Percentiles rank a stretch among this genome's conserved stretches.
Evolutionary conservation across 2,113 vertebrate genomes (phyloP).

Genomic region (Ceyx cyanopectus): DNA sequence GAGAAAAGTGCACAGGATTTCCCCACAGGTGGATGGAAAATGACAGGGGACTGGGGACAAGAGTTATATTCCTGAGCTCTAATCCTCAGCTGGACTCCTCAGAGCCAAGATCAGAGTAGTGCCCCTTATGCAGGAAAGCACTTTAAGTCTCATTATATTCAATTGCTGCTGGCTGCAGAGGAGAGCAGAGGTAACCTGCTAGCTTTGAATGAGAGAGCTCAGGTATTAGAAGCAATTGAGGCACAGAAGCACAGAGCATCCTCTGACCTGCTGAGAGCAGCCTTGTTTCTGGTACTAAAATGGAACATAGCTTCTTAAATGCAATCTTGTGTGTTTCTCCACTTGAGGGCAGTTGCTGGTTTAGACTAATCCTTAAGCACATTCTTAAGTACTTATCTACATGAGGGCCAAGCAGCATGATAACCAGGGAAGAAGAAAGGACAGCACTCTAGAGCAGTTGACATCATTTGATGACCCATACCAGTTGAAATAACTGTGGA

Average conservation of each 20-base stretch:
- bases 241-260: background rate
- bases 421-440: background rate
- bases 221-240: background rate
- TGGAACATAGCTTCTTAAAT: background rate
- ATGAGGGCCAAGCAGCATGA: background rate
- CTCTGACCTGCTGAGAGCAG: background rate
- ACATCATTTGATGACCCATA: background rate
- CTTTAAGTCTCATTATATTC: background rate
- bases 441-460: background rate
- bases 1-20: background rate
- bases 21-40: background rate
- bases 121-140: background rate
- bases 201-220: background rate
- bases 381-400: background rate
- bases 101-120: background rate
- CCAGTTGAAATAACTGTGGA: background rate
- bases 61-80: background rate
- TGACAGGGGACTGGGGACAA: background rate
- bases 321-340: background rate
- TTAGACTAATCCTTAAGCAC: background rate
- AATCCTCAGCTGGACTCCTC: background rate
- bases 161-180: background rate
- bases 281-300: background rate
- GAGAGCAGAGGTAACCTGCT: background rate
- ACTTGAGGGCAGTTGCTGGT: background rate